These are phyloP conservation scores for Saguinus oedipus DNA, from an alignment of 2,797 vertebrate genomes.

Conservation along the genomic window DNA sequence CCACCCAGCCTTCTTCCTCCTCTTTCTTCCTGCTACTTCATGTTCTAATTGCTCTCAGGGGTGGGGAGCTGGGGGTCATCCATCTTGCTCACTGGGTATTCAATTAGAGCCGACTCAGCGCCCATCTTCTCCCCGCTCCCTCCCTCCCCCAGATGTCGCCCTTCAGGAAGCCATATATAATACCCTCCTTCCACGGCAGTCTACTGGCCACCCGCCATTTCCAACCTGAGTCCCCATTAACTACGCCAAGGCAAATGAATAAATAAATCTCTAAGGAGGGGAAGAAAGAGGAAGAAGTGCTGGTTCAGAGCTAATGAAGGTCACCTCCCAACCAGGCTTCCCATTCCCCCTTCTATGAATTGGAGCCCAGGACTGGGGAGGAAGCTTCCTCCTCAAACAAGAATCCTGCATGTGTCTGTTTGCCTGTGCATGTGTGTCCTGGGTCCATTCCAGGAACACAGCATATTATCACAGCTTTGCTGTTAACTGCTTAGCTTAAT, in stretches of 20 bases:
- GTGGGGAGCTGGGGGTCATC: neutral
- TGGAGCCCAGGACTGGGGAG: constrained; percentile 15
- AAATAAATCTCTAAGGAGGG: constrained; percentile 76
- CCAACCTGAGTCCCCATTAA: constrained; percentile 68
- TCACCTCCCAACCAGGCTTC: constrained; percentile 53
- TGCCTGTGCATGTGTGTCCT: neutral
- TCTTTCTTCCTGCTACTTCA: constrained; percentile 51
- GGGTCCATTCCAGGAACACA: neutral
- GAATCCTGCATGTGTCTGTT: neutral
- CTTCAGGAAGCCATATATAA: constrained; percentile 81
- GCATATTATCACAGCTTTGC: neutral
- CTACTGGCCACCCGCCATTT: constrained; percentile 77
- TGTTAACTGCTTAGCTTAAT: neutral
- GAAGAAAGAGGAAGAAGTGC: constrained; percentile 52
- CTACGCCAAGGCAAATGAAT: constrained; percentile 71
- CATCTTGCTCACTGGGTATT: constrained; percentile 66
- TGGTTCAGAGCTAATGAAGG: constrained; percentile 66
- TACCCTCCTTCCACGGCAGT: constrained; percentile 61
- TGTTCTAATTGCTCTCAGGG: constrained; percentile 48
- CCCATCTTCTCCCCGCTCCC: constrained; percentile 26
- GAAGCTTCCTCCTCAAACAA: neutral
- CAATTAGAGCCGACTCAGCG: constrained; percentile 51
- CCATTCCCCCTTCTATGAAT: constrained; percentile 38
- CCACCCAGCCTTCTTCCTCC: neutral
- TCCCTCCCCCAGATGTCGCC: constrained; percentile 47